phyloP scores from a whole-genome alignment of 2,113 vertebrate species.

The Fulica atra region DNA sequence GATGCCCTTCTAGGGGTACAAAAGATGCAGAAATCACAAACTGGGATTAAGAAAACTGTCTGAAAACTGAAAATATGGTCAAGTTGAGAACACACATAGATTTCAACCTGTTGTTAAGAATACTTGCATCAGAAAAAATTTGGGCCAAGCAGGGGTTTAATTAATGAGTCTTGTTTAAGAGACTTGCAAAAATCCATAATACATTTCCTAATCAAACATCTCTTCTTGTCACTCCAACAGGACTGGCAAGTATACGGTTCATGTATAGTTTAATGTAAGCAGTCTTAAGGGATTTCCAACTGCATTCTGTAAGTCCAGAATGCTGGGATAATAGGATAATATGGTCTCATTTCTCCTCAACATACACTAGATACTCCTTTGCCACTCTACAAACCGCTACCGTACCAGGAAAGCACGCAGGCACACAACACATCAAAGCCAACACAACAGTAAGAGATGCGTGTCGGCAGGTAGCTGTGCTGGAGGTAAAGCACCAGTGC shows the following conservation, averaged over 20 bases:
- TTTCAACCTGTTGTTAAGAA: neutral
- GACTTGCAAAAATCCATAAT: neutral
- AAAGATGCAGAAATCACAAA: neutral
- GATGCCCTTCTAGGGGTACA: neutral
- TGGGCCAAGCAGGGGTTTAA: neutral
- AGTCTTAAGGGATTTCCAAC: neutral
- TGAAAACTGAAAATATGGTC: neutral
- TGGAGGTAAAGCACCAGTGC: neutral
- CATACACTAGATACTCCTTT: neutral
- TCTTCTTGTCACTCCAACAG: neutral
- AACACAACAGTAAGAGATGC: neutral
- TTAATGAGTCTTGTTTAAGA: neutral
- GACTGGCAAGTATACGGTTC: neutral
- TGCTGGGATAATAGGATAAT: neutral
- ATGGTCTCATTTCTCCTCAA: neutral
- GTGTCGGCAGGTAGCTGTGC: accelerated
- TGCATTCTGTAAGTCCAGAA: neutral
- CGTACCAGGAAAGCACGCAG: neutral
- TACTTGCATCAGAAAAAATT: neutral
- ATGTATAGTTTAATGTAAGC: neutral
- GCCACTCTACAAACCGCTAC: neutral
- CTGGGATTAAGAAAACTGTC: neutral
- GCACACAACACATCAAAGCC: neutral
- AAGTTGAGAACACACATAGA: neutral
- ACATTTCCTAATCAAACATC: neutral